phyloP scores from a whole-genome alignment of 1,140 invertebrate genomes.

The Alviniconcha marisindica region DNA sequence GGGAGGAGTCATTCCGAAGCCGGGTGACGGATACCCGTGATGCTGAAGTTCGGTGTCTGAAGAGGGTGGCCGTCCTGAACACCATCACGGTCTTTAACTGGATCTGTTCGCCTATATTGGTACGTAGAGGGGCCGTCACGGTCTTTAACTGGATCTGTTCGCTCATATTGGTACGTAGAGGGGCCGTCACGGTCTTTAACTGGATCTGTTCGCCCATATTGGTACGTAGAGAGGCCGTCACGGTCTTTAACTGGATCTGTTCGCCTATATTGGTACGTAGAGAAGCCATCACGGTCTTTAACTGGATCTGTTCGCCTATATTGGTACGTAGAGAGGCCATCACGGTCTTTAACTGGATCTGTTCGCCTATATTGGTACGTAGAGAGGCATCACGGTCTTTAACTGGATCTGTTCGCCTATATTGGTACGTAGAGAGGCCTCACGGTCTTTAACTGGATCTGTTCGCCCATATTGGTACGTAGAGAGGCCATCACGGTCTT shows the following conservation, averaged over 20 bases:
- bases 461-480: too few relatives aligned
- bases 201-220: neutral
- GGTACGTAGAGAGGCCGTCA: neutral
- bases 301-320: too few relatives aligned
- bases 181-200: neutral
- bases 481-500: too few relatives aligned
- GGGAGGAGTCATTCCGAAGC: slow-evolving; percentile 73
- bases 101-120: slow-evolving; percentile 94
- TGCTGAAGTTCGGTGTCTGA: slow-evolving; percentile 75
- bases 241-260: neutral
- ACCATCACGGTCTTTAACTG: slow-evolving; percentile 91
- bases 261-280: neutral
- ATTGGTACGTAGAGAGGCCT: too few relatives aligned
- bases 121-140: slow-evolving; percentile 76
- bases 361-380: too few relatives aligned
- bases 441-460: too few relatives aligned
- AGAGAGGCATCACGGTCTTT: too few relatives aligned
- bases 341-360: too few relatives aligned
- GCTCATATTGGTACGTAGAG: slow-evolving; percentile 84
- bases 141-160: slow-evolving; percentile 96
- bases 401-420: too few relatives aligned
- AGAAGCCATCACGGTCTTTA: too few relatives aligned
- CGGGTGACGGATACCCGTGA: slow-evolving; percentile 63
- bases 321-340: too few relatives aligned
- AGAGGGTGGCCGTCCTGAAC: slow-evolving; percentile 72